Conservation (phyloP, 2,888 invertebrate genomes). For the Calameuta filiformis region DNA sequence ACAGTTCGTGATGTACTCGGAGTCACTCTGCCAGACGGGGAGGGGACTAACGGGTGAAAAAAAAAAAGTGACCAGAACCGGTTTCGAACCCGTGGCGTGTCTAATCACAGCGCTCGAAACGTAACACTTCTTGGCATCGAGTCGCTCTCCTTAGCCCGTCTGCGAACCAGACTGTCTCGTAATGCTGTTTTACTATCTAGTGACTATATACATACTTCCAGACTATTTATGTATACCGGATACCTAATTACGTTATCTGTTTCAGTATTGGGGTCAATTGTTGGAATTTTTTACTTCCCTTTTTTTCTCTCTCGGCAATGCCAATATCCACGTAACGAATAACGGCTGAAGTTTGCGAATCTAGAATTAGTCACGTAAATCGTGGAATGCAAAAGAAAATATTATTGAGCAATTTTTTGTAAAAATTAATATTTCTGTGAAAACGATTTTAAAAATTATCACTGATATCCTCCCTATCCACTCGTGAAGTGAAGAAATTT, state of each 20-base stretch:
- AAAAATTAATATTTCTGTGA: not conserved
- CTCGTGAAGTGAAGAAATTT: not conserved
- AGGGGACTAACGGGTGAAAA: not conserved
- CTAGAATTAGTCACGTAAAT: not conserved
- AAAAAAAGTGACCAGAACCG: constrained; percentile 38
- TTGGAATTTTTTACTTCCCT: not conserved
- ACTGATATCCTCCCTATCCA: not conserved
- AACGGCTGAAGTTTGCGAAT: not conserved
- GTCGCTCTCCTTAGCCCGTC: not conserved
- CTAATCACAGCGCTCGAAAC: constrained; percentile 56
- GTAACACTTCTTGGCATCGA: constrained; percentile 37
- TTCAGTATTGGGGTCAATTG: not conserved
- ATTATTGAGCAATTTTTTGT: not conserved
- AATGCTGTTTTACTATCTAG: not conserved
- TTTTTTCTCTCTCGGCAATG: not conserved
- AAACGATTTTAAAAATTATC: not conserved
- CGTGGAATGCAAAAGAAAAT: not conserved
- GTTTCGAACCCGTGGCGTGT: constrained; percentile 50
- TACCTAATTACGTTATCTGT: not conserved
- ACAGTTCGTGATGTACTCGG: not conserved
- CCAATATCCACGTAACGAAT: not conserved
- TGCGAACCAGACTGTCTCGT: not conserved
- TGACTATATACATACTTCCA: not conserved
- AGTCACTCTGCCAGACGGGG: not conserved
- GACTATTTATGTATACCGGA: not conserved